Evolutionary conservation across 2,113 vertebrate genomes (phyloP).

Genomic region (Proterorhinus semilunaris): DNA sequence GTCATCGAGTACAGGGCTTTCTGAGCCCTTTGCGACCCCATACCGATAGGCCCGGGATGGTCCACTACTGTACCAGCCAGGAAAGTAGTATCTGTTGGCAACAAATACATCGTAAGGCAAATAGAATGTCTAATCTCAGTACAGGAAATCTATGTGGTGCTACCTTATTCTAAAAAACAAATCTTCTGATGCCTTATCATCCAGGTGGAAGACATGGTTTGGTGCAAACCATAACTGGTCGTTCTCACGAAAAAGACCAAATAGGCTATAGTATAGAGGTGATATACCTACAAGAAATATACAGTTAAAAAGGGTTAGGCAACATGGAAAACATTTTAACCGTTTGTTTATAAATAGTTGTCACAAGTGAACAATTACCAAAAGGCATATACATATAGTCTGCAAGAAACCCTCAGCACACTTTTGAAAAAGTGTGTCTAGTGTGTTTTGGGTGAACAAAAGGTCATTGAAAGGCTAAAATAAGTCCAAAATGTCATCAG

Average conservation of each 20-base stretch:
- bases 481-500: slow-evolving; percentile 48
- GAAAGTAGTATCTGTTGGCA: slow-evolving; percentile 88
- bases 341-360: not conserved
- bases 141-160: not conserved
- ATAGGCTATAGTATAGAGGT: slow-evolving; percentile 89
- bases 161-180: slow-evolving; percentile 89
- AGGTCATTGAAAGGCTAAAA: slow-evolving; percentile 32
- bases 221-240: slow-evolving; percentile 91
- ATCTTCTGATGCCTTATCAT: slow-evolving; percentile 79
- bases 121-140: not conserved
- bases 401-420: not conserved
- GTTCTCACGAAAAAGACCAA: slow-evolving; percentile 86
- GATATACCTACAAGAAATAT: slow-evolving; percentile 79
- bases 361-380: no score
- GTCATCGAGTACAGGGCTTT: slow-evolving; percentile 91
- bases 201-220: slow-evolving; percentile 89
- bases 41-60: slow-evolving; percentile 85
- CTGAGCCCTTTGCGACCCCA: slow-evolving; percentile 85
- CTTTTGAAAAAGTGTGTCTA: slow-evolving; percentile 38
- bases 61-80: slow-evolving; percentile 90
- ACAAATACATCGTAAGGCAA: not conserved
- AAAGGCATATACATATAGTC: no score
- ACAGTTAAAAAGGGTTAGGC: slow-evolving; percentile 13
- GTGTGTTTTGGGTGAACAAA: slow-evolving; percentile 36
- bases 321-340: not conserved